A percentile compares a stretch with the other conserved stretches of the same genome.
Evolutionary conservation across 2,113 vertebrate species (phyloP).

Genomic region (Mustelus asterias): DNA sequence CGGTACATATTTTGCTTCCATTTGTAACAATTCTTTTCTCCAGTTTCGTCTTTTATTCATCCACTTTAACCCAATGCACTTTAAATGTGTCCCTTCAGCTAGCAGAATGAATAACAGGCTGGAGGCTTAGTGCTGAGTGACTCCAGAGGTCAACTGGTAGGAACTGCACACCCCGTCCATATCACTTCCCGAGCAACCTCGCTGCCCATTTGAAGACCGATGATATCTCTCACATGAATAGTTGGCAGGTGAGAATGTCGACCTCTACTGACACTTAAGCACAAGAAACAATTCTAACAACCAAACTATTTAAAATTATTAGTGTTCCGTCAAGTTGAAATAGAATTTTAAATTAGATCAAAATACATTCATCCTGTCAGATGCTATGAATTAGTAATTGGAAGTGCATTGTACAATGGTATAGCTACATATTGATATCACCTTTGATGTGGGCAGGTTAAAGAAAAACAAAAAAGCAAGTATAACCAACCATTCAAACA

Average conservation of each 20-base stretch:
- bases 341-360: slow-evolving; percentile 58
- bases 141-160: slow-evolving; percentile 9
- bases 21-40: not conserved
- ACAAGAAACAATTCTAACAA: slow-evolving; percentile 48
- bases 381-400: slow-evolving; percentile 55
- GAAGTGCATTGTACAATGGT: slow-evolving; percentile 53
- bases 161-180: slow-evolving; percentile 10
- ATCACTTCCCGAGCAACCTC: not conserved
- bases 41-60: not conserved
- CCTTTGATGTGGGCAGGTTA: slow-evolving; percentile 60
- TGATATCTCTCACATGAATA: slow-evolving; percentile 3
- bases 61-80: not conserved
- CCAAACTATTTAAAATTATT: slow-evolving; percentile 60
- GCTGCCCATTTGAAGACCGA: not conserved
- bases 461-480: slow-evolving; percentile 56
- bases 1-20: not conserved
- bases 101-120: not conserved
- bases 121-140: not conserved
- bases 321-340: slow-evolving; percentile 58
- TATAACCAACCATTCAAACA: slow-evolving; percentile 47
- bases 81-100: not conserved
- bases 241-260: slow-evolving; percentile 30
- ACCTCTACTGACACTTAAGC: slow-evolving; percentile 34
- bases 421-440: slow-evolving; percentile 53
- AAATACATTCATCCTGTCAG: slow-evolving; percentile 49